Conservation (phyloP, 2,113 vertebrate genomes). For the Pachyramphus minor region DNA sequence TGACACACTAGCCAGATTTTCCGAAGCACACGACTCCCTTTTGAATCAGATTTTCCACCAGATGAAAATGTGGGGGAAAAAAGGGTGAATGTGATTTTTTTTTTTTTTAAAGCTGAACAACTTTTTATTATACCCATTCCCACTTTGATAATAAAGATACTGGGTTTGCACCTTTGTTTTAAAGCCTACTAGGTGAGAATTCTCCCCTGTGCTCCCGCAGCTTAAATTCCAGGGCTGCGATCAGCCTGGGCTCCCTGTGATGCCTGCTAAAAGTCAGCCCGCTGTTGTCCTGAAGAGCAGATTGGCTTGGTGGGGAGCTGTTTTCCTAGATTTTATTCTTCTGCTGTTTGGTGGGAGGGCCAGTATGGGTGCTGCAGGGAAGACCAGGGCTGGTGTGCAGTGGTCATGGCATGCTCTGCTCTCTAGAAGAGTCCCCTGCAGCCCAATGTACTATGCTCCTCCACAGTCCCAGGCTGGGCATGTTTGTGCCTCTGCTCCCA, state of each 20-base stretch:
- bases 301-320: neutral
- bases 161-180: neutral
- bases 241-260: neutral
- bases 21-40: neutral
- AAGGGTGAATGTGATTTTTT: neutral
- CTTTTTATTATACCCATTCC: neutral
- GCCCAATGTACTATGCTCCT: accelerated
- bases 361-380: neutral
- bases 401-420: neutral
- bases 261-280: neutral
- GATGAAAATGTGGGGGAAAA: constrained; percentile 1
- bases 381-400: neutral
- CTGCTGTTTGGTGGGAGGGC: neutral
- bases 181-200: neutral
- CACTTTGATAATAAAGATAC: neutral
- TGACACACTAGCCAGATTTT: constrained; percentile 29
- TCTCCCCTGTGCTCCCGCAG: neutral
- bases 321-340: neutral
- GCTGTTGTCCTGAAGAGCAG: neutral
- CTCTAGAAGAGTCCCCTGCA: accelerated
- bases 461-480: neutral
- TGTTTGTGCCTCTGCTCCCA: neutral
- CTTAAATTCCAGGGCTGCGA: neutral
- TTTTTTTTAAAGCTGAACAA: neutral
- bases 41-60: constrained; percentile 60